Percentiles rank a stretch among this genome's conserved stretches.
Conservation (phyloP, 2,888 invertebrate species). For the Stegophylla sp. region DNA sequence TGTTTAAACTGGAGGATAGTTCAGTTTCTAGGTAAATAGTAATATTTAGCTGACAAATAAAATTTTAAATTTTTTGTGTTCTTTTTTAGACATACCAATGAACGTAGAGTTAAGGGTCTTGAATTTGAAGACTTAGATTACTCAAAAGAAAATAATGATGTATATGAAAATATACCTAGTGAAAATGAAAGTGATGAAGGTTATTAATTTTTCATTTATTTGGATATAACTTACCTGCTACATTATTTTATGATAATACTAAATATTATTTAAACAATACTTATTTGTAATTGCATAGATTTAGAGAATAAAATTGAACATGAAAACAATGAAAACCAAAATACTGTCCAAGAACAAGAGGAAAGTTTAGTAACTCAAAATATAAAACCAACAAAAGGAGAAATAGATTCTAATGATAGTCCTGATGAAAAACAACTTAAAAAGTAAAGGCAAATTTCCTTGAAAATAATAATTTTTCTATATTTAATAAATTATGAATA, state of each 20-base stretch:
- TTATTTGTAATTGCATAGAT: slow-evolving; percentile 5
- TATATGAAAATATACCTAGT: slow-evolving; percentile 61
- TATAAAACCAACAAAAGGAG: neutral
- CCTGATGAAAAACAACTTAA: neutral
- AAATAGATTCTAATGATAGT: neutral
- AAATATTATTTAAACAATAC: too few species aligned
- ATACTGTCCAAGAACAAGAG: neutral
- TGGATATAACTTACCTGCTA: neutral
- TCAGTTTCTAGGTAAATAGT: slow-evolving; percentile 72
- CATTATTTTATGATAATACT: too few species aligned
- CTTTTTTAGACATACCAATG: slow-evolving; percentile 67
- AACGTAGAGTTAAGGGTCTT: slow-evolving; percentile 72
- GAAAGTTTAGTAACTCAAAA: neutral
- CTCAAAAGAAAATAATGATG: slow-evolving; percentile 62
- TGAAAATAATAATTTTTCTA: neutral
- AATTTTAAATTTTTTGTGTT: neutral
- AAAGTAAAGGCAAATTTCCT: slow-evolving; percentile 14
- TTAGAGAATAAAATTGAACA: neutral
- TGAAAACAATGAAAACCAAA: neutral
- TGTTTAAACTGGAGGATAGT: slow-evolving; percentile 91
- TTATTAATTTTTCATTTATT: neutral
- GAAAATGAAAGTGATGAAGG: slow-evolving; percentile 64
- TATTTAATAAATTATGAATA: neutral
- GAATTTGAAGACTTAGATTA: slow-evolving; percentile 50
- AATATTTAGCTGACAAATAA: neutral